A percentile compares a stretch with the other conserved stretches of the same genome.
These are phyloP conservation scores for Mythimna ferrago DNA, from an alignment of 2,888 invertebrate species.

Conservation along the genomic window DNA sequence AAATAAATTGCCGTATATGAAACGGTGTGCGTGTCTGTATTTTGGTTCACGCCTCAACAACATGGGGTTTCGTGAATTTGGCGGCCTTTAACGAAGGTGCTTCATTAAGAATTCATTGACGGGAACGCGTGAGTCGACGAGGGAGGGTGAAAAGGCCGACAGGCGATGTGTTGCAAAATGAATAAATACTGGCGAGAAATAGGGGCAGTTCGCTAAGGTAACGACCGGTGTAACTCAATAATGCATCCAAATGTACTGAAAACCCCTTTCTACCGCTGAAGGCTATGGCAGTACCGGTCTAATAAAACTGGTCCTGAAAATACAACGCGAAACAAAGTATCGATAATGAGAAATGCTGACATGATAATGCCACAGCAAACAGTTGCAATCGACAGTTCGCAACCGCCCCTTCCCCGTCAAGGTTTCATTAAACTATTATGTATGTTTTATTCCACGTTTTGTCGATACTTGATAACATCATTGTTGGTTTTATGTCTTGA, in stretches of 20 bases:
- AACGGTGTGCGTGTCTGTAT: constrained; percentile 81
- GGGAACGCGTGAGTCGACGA: constrained; percentile 81
- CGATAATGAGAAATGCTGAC: constrained; percentile 82
- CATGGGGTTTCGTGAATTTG: constrained; percentile 82
- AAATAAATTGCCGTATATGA: constrained; percentile 68
- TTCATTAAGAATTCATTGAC: constrained; percentile 87
- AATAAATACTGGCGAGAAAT: constrained; percentile 90
- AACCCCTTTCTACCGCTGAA: constrained; percentile 50
- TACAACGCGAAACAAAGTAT: constrained; percentile 82
- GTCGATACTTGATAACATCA: constrained; percentile 60
- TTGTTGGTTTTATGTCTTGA: constrained; percentile 55
- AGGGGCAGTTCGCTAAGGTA: constrained; percentile 88
- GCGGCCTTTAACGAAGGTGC: constrained; percentile 87
- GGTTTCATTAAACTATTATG: constrained; percentile 74
- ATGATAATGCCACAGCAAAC: constrained; percentile 88
- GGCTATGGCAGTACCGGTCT: constrained; percentile 65
- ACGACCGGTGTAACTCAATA: constrained; percentile 84
- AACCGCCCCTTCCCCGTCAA: constrained; percentile 76
- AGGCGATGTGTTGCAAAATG: constrained; percentile 89
- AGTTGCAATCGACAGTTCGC: constrained; percentile 86
- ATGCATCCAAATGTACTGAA: constrained; percentile 76
- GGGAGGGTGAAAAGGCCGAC: constrained; percentile 86
- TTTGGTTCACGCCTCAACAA: constrained; percentile 83
- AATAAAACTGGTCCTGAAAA: constrained; percentile 65
- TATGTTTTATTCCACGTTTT: constrained; percentile 60